phyloP scores from a whole-genome alignment of 2,888 invertebrate species.

The Microplitis deprimator region DNA sequence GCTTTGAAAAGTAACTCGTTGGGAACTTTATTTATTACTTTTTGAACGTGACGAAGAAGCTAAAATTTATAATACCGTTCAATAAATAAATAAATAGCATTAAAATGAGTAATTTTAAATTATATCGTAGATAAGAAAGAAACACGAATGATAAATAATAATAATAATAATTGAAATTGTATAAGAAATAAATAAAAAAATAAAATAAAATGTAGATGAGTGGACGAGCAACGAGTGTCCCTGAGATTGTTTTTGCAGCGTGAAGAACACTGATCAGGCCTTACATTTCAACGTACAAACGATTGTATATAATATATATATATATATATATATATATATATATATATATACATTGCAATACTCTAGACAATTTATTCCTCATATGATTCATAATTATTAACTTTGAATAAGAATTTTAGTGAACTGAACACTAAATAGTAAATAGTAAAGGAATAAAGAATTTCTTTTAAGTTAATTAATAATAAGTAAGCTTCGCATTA shows the following conservation, averaged over 20 bases:
- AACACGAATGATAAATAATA: not conserved
- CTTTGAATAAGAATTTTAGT: not conserved
- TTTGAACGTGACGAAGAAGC: not conserved
- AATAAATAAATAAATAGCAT: not conserved
- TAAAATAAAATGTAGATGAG: not conserved
- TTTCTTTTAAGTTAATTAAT: no score
- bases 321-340: not conserved
- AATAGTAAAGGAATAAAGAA: no score
- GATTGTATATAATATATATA: not conserved
- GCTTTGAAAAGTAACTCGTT: not conserved
- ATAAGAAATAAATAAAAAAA: not conserved
- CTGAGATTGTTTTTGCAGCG: slow-evolving; percentile 30
- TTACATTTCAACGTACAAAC: slow-evolving; percentile 17
- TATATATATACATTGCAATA: not conserved
- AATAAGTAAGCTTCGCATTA: no score
- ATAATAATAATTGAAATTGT: slow-evolving; percentile 2
- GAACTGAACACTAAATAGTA: no score
- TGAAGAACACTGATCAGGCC: slow-evolving; percentile 34
- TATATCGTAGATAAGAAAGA: not conserved
- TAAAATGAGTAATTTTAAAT: not conserved
- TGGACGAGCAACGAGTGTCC: slow-evolving; percentile 10
- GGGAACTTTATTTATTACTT: not conserved
- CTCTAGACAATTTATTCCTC: not conserved
- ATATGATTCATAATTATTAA: not conserved
- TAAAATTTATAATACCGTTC: not conserved